A percentile compares a stretch with the other conserved stretches of the same genome.
Evolutionary conservation across 2,113 vertebrate species (phyloP).

Genomic region (Mionectes macconnelli): DNA sequence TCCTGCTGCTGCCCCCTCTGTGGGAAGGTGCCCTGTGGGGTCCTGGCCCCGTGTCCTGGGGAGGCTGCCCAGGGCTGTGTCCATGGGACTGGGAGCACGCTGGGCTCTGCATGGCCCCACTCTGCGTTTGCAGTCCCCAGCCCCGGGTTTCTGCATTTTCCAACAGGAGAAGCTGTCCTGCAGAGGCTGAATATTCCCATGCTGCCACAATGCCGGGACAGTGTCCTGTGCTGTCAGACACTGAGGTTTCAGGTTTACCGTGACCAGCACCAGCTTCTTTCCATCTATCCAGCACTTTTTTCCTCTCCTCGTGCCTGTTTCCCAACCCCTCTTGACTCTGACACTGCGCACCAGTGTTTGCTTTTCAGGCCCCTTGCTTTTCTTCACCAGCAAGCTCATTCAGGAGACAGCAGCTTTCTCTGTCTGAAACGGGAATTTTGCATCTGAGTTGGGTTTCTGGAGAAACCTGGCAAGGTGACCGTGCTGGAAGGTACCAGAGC

Average conservation of each 20-base stretch:
- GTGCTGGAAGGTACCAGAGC: background rate
- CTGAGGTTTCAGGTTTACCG: background rate
- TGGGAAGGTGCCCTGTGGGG: too few species aligned
- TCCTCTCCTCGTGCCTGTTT: background rate
- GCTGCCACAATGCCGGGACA: background rate
- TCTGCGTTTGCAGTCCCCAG: background rate
- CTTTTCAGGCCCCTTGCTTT: background rate
- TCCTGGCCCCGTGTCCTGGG: rapidly evolving
- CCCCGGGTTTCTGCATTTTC: background rate
- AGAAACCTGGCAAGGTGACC: background rate
- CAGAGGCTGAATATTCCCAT: background rate
- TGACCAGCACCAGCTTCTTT: background rate
- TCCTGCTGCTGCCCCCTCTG: background rate
- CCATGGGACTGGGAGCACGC: background rate
- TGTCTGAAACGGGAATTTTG: rapidly evolving
- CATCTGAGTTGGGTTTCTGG: background rate
- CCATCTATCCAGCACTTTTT: background rate
- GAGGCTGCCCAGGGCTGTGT: background rate
- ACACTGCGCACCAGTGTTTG: background rate
- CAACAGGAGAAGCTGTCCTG: background rate
- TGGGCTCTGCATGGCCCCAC: background rate
- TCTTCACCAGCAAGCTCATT: rapidly evolving
- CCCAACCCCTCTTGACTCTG: background rate
- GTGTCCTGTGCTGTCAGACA: rapidly evolving
- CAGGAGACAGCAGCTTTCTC: background rate